phyloP scores from a whole-genome alignment of 2,888 invertebrate genomes.

The Atethmia centrago region DNA sequence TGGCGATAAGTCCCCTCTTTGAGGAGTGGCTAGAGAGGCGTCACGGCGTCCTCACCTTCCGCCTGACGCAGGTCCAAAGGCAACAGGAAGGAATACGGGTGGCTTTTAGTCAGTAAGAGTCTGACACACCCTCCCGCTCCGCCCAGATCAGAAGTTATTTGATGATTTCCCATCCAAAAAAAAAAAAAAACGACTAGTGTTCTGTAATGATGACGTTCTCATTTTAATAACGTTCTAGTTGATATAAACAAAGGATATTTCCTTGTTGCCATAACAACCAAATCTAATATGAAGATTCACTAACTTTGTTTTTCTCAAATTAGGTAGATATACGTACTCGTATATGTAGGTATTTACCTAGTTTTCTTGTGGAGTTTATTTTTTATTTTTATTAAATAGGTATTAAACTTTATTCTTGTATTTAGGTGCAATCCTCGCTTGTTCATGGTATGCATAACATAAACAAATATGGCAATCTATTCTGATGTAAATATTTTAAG shows the following conservation, averaged over 20 bases:
- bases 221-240: not conserved
- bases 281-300: not conserved
- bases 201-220: no score
- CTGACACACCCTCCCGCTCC: no score
- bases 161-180: no score
- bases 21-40: no score
- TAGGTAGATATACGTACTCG: not conserved
- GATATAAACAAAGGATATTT: not conserved
- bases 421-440: not conserved
- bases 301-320: not conserved
- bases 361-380: not conserved
- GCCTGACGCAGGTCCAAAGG: no score
- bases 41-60: no score
- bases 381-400: not conserved
- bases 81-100: no score
- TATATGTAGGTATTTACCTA: no score
- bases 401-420: not conserved
- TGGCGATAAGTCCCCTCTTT: no score
- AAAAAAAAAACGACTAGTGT: no score
- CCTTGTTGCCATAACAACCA: not conserved
- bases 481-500: conserved; percentile 8
- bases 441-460: not conserved
- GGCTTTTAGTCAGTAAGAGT: no score
- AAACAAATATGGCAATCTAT: conserved; percentile 10
- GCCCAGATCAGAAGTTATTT: no score